Conservation (phyloP, 2,888 invertebrate species). For the Ectemnius cavifrons region DNA sequence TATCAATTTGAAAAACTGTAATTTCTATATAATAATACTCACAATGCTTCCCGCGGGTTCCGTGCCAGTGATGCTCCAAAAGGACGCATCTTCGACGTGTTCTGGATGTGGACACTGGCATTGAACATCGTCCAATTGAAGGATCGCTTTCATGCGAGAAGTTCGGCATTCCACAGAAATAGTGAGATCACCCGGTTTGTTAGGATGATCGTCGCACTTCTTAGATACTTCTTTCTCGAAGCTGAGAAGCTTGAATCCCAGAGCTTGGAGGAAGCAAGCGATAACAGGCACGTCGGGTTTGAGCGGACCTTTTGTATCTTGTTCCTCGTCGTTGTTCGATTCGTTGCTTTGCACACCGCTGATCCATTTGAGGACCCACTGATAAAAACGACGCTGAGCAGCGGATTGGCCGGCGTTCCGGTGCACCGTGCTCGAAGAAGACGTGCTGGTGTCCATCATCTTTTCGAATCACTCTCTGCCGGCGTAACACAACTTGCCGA, state of each 20-base stretch:
- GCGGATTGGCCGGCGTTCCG: constrained; percentile 24
- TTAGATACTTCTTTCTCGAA: constrained; percentile 58
- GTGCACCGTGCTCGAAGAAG: constrained; percentile 6
- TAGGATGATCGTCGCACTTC: not conserved
- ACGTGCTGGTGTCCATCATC: constrained; percentile 32
- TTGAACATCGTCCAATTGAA: constrained; percentile 64
- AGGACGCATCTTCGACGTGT: constrained; percentile 64
- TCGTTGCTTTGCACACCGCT: constrained; percentile 40
- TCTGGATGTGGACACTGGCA: constrained; percentile 68
- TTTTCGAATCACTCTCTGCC: constrained; percentile 14
- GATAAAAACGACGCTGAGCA: constrained; percentile 61
- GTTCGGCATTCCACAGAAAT: constrained; percentile 69
- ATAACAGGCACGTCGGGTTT: constrained; percentile 67
- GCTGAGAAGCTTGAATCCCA: constrained; percentile 69
- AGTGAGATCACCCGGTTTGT: constrained; percentile 33
- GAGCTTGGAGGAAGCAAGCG: constrained; percentile 67
- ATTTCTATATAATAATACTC: constrained; percentile 15
- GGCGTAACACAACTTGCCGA: not conserved
- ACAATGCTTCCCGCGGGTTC: constrained; percentile 61
- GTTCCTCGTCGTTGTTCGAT: constrained; percentile 33
- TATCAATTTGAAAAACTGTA: not conserved
- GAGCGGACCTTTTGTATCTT: constrained; percentile 15
- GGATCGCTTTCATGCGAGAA: constrained; percentile 68
- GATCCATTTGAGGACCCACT: constrained; percentile 67
- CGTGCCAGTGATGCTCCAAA: constrained; percentile 71